A percentile compares a stretch with the other conserved stretches of the same genome.
Conservation (phyloP, 1,140 invertebrate genomes). For the Drosophila mojavensis region DNA sequence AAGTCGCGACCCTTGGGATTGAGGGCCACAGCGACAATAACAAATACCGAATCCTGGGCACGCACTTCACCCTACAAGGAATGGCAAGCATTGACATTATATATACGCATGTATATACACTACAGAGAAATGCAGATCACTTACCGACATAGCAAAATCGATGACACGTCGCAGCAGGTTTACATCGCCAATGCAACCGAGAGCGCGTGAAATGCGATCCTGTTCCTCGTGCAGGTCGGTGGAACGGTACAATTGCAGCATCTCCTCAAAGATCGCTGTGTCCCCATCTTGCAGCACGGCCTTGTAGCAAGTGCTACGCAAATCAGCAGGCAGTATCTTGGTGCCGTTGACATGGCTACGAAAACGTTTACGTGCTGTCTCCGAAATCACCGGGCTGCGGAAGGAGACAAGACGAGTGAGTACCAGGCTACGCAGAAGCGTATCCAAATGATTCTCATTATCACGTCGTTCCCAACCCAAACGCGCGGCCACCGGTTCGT, state of each 20-base stretch:
- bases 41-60: slow-evolving; percentile 94
- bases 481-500: slow-evolving; percentile 88
- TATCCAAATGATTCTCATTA: slow-evolving; percentile 92
- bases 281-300: slow-evolving; percentile 91
- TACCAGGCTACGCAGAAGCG: slow-evolving; percentile 93
- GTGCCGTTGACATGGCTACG: slow-evolving; percentile 87
- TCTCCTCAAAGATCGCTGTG: slow-evolving; percentile 89
- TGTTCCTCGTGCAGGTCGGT: slow-evolving; percentile 97
- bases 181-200: slow-evolving; percentile 91
- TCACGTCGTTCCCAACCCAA: slow-evolving; percentile 92
- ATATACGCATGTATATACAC: not conserved
- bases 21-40: slow-evolving; percentile 93
- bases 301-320: slow-evolving; percentile 94
- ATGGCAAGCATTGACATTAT: not conserved
- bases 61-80: slow-evolving; percentile 91
- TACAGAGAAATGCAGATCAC: slow-evolving; percentile 60
- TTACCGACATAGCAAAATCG: slow-evolving; percentile 94
- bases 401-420: slow-evolving; percentile 92
- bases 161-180: slow-evolving; percentile 91
- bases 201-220: slow-evolving; percentile 92
- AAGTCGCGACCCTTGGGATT: slow-evolving; percentile 91
- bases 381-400: slow-evolving; percentile 90
- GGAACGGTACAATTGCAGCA: slow-evolving; percentile 93
- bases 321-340: slow-evolving; percentile 92
- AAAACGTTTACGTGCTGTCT: slow-evolving; percentile 91